Evolutionary conservation across 2,888 invertebrate species (phyloP), one percentile per base, ranked within the genome.

Genomic region (Xanthia togata): DNA sequence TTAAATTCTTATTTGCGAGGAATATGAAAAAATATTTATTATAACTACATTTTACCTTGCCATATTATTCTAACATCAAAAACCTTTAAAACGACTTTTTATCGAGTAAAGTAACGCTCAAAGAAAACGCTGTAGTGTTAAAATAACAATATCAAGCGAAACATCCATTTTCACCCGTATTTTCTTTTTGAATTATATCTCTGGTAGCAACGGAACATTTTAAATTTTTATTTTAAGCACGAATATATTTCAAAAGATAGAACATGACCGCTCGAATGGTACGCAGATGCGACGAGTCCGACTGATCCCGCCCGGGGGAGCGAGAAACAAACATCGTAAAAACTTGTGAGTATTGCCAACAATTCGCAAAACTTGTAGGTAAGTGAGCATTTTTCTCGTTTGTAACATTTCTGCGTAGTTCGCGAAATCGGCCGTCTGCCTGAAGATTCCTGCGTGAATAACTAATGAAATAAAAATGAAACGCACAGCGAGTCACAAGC

Each of bases 271-370:
- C 91, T 92, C 89, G 91, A 93, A 92, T 89, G 90, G 91, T 91
- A 93, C 93, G 92, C 94, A 94, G 93, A 94, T 94, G 94, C 91
- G 93, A 91, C 91, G 91, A 91, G 91, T 92, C 90, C 90, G 89
- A 90, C 92, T 91, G 94, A 93, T 93, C 92, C 89, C 82, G 89
- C 92, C 92, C 90, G 83, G 86, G 90, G 91, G 88, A 88, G 86
- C 65, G 82, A 89, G 92, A 91, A 92, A 93, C 92, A 93, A 94
- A 93, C 92, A 92, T 92, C 91, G 94, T 93, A 94, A 94, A 94
- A 95, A 95, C 91, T 94, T 93, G 92, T 90, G 91, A 92, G 93
- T 92, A 93, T 92, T 92, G 91, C 92, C 89, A 92, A 93, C 93
- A 93, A 93, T 93, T 93, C 92, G 88, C 90, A 87, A 93, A 84